A percentile compares a stretch with the other conserved stretches of the same genome.
Evolutionary conservation across 2,113 vertebrate genomes (phyloP).

Genomic region (Promerops cafer): DNA sequence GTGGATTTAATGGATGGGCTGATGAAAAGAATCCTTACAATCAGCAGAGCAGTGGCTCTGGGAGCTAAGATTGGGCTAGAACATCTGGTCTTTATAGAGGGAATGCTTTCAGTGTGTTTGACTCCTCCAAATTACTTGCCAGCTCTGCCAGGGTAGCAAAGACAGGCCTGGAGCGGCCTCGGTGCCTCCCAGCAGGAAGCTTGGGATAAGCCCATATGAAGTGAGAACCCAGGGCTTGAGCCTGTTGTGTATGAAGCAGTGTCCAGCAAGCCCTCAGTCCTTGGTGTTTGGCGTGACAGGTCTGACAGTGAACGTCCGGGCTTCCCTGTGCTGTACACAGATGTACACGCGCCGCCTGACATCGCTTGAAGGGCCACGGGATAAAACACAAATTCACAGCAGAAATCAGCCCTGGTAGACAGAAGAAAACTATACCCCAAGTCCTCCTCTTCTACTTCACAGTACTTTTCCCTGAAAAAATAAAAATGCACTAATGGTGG

Average conservation of each 20-base stretch:
- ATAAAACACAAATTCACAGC: neutral
- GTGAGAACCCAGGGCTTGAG: neutral
- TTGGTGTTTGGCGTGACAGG: neutral
- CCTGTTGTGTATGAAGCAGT: accelerated
- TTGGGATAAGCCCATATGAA: neutral
- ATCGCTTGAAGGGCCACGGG: neutral
- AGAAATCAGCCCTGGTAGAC: neutral
- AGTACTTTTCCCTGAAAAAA: neutral
- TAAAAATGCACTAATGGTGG: neutral
- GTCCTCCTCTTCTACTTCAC: neutral
- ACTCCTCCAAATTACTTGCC: neutral
- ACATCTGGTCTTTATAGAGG: conserved; percentile 8
- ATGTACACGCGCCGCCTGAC: neutral
- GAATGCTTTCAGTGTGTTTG: neutral
- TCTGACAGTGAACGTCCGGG: accelerated
- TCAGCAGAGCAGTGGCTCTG: neutral
- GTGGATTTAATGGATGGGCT: neutral
- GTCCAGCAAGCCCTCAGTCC: neutral
- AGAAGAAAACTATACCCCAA: neutral
- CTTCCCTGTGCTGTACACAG: neutral
- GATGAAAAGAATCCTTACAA: conserved; percentile 10
- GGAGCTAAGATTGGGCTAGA: neutral
- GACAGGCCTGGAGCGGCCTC: neutral
- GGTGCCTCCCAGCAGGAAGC: neutral
- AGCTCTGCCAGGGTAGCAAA: neutral